Percentiles rank a stretch among this genome's conserved stretches.
Evolutionary conservation across 92 coral and sea anemone species (phyloP).

Genomic region (Porites divaricata): DNA sequence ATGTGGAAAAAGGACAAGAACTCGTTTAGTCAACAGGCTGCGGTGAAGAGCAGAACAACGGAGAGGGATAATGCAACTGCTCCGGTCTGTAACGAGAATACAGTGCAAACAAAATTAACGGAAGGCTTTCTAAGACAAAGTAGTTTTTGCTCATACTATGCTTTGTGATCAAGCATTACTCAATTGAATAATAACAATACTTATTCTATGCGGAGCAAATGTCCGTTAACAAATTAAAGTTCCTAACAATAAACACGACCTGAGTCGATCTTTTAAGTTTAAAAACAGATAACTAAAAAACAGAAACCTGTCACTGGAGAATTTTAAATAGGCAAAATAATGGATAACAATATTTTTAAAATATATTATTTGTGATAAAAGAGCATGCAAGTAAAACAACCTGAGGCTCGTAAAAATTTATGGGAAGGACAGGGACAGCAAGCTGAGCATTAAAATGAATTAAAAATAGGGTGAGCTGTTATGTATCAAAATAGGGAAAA

Average conservation of each 20-base stretch:
- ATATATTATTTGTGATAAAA: too few species aligned
- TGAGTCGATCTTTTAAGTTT: too few species aligned
- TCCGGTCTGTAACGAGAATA: background rate
- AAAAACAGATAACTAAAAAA: too few species aligned
- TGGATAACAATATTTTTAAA: too few species aligned
- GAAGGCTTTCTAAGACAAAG: background rate
- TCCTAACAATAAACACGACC: too few species aligned
- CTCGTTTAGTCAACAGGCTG: background rate
- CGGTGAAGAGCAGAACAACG: background rate
- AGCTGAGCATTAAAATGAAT: too few species aligned
- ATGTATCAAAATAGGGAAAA: background rate
- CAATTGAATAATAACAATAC: background rate
- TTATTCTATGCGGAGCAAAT: background rate
- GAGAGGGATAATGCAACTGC: background rate
- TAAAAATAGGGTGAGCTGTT: background rate
- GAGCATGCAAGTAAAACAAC: too few species aligned
- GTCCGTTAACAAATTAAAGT: background rate
- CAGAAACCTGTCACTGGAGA: too few species aligned
- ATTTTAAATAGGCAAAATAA: too few species aligned
- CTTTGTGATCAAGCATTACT: background rate
- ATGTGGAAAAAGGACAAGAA: slow-evolving; percentile 12
- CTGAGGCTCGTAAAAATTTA: too few species aligned
- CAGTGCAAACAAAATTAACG: background rate
- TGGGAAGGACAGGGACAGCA: too few species aligned
- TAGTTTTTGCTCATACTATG: background rate